Base-by-base conservation (phyloP, 2,888 invertebrate genomes). In the Watsonalla binaria region DNA sequence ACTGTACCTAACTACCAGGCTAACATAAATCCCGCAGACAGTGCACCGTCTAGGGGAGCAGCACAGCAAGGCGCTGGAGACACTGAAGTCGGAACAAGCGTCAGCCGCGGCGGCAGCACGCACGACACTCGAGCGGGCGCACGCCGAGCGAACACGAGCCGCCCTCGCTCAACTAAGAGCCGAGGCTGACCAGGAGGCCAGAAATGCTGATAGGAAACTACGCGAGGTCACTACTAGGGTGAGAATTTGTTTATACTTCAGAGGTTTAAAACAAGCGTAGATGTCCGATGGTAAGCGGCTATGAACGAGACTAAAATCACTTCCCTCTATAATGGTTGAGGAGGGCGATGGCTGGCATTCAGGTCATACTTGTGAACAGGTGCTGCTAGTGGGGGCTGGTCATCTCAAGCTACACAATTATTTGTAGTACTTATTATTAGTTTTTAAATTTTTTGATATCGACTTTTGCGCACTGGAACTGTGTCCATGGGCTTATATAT, bases 221-320 rank as follows among this genome's bases (percentile, higher is more conserved):
- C 54, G 88, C 11, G 89, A 90, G 47, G 76, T 87, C 4, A 80
- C 78, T 13, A 74, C 78, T 5, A 78, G 81, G 73, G 89, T 85
- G 35, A 75, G 76, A 63, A 0, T 9, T 6, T 35, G 0, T 9
- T 46, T 15, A 15, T 15, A 7, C 34, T 5, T n/a, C n/a, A n/a
- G 37, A 37, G n/a, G n/a, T n/a, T n/a, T n/a, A n/a, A n/a, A n/a
- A n/a, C n/a, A n/a, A n/a, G n/a, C n/a, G n/a, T n/a, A n/a, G n/a
- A n/a, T n/a, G n/a, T n/a, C n/a, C n/a, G n/a, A n/a, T n/a, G n/a
- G n/a, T n/a, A n/a, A n/a, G n/a, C n/a, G n/a, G n/a, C n/a, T n/a
- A n/a, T n/a, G n/a, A n/a, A n/a, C n/a, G n/a, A n/a, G n/a, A n/a
- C n/a, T n/a, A n/a, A n/a, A n/a, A n/a, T n/a, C n/a, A n/a, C n/a